These are phyloP conservation scores for Agriopis marginaria DNA, from an alignment of 2,888 invertebrate species.

Conservation along the genomic window DNA sequence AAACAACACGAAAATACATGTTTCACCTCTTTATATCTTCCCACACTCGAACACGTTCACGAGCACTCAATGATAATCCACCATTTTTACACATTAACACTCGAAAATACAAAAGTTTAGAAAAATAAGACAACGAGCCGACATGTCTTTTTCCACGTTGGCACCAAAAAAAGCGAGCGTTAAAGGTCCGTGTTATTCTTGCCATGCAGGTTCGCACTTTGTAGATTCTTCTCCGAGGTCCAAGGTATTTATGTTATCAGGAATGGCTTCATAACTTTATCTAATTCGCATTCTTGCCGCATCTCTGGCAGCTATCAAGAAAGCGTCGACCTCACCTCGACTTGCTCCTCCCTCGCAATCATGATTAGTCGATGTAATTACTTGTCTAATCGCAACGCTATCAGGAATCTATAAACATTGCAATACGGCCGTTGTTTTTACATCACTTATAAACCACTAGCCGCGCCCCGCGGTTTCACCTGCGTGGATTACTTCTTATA, in stretches of 20 bases:
- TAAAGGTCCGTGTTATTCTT: constrained; percentile 1
- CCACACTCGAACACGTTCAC: too few species aligned
- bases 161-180: constrained; percentile 16
- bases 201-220: neutral
- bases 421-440: neutral
- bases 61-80: too few species aligned
- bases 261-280: constrained; percentile 17
- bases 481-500: neutral
- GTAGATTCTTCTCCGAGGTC: neutral
- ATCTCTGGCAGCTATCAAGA: constrained; percentile 15
- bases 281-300: constrained; percentile 19
- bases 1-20: too few species aligned
- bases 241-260: constrained; percentile 9
- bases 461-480: too few species aligned
- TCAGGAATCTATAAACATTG: constrained; percentile 18
- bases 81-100: too few species aligned
- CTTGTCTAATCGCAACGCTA: constrained; percentile 22
- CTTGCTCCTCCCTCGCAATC: constrained; percentile 15
- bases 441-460: too few species aligned
- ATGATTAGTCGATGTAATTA: constrained; percentile 29
- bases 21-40: too few species aligned
- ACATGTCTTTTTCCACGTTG: too few species aligned
- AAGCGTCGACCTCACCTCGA: constrained; percentile 19
- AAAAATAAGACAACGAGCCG: too few species aligned
- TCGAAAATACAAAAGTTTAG: too few species aligned